A percentile compares a stretch with the other conserved stretches of the same genome.
These are phyloP conservation scores for Sebastes taczanowskii DNA, from an alignment of 2,797 vertebrate species.

Conservation along the genomic window DNA sequence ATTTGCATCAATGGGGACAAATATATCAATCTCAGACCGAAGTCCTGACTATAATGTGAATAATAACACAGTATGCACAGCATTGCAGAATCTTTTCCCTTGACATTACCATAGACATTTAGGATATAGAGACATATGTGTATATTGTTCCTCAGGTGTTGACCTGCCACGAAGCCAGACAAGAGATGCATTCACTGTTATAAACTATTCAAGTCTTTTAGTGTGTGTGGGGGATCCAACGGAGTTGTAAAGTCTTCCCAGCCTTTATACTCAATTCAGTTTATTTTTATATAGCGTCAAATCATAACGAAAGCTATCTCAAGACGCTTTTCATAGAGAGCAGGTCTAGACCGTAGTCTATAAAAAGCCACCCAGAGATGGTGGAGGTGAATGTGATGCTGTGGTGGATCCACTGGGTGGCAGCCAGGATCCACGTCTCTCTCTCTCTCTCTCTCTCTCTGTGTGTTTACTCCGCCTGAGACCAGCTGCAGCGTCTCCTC, in stretches of 20 bases:
- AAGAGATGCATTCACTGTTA: not conserved
- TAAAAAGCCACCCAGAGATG: not conserved
- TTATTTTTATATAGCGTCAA: no score
- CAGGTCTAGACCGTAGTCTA: no score
- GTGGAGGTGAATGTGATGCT: constrained; percentile 7
- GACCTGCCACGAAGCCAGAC: not conserved
- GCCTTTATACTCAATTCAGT: not conserved
- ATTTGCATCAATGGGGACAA: not conserved
- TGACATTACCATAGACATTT: not conserved
- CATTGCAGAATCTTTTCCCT: not conserved
- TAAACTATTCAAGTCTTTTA: not conserved
- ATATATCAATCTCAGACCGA: not conserved
- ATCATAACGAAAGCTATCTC: no score
- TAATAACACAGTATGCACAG: not conserved
- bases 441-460: not conserved
- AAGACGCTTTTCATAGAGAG: no score
- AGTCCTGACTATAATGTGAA: not conserved
- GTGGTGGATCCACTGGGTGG: constrained; percentile 53
- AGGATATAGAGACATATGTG: not conserved
- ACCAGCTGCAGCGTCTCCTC: not conserved
- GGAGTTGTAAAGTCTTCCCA: not conserved
- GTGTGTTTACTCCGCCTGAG: not conserved
- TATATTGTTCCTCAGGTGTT: not conserved
- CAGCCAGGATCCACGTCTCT: constrained; percentile 41
- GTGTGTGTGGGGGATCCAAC: not conserved